Conservation (phyloP, 2,113 vertebrate genomes). For the Ceyx melanurus region DNA sequence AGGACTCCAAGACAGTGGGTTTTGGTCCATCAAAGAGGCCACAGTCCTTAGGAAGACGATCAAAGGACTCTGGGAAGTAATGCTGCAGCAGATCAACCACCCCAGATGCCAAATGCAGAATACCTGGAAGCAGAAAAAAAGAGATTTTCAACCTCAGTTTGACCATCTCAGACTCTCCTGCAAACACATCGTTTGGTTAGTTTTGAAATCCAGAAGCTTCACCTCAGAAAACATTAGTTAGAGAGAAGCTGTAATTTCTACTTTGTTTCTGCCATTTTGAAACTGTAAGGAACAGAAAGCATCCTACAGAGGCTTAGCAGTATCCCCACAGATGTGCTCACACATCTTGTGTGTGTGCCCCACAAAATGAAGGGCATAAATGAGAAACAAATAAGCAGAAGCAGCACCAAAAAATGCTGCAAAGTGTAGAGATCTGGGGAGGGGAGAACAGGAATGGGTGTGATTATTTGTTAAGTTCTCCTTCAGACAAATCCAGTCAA, state of each 20-base stretch:
- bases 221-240: background rate
- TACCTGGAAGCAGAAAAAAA: conserved; percentile 62
- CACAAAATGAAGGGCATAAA: background rate
- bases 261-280: background rate
- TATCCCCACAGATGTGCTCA: background rate
- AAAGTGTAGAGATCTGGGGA: background rate
- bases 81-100: conserved; percentile 82
- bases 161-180: background rate
- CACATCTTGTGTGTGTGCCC: background rate
- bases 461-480: background rate
- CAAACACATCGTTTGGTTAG: background rate
- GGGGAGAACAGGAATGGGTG: background rate
- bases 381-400: background rate
- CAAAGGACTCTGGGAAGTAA: conserved; percentile 85
- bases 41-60: conserved; percentile 79
- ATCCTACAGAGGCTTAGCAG: background rate
- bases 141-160: background rate
- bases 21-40: conserved; percentile 83
- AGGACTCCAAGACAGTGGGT: conserved; percentile 79
- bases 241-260: background rate
- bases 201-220: background rate
- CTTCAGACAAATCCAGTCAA: background rate
- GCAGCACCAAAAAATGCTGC: background rate
- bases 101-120: conserved; percentile 80
- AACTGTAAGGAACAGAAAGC: background rate